phyloP scores from a whole-genome alignment of 2,797 vertebrate genomes.

The Danio tinwini region DNA sequence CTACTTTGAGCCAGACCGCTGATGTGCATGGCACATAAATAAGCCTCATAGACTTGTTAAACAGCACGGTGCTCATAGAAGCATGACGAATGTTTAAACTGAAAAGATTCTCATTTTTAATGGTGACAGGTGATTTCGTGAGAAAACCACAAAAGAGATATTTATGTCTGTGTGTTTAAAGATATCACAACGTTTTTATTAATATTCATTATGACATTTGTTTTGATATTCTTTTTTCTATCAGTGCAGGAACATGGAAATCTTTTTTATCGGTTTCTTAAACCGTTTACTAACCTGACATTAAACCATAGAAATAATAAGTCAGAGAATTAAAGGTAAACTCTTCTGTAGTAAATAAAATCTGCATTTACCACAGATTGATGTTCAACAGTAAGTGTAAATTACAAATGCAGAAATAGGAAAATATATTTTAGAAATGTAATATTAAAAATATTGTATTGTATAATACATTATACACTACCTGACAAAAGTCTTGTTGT shows the following conservation, averaged over 20 bases:
- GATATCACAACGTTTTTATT: conserved; percentile 6
- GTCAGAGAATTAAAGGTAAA: background rate
- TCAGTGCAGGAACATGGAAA: background rate
- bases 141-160: conserved; percentile 1
- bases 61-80: background rate
- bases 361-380: background rate
- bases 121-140: conserved; percentile 14
- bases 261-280: background rate
- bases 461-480: too few relatives aligned
- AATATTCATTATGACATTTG: conserved; percentile 1
- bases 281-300: background rate
- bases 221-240: background rate
- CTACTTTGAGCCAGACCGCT: conserved; percentile 2
- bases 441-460: too few relatives aligned
- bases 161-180: background rate
- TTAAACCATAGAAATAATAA: background rate
- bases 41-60: conserved; percentile 10
- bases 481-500: too few relatives aligned
- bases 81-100: background rate
- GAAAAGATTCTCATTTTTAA: conserved; percentile 2
- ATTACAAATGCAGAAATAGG: background rate
- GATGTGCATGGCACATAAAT: conserved; percentile 16
- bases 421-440: background rate
- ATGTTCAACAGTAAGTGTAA: background rate
- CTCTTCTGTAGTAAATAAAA: too few relatives aligned